Base-by-base conservation (phyloP, 2,888 invertebrate genomes). In the Philereme transversata region DNA sequence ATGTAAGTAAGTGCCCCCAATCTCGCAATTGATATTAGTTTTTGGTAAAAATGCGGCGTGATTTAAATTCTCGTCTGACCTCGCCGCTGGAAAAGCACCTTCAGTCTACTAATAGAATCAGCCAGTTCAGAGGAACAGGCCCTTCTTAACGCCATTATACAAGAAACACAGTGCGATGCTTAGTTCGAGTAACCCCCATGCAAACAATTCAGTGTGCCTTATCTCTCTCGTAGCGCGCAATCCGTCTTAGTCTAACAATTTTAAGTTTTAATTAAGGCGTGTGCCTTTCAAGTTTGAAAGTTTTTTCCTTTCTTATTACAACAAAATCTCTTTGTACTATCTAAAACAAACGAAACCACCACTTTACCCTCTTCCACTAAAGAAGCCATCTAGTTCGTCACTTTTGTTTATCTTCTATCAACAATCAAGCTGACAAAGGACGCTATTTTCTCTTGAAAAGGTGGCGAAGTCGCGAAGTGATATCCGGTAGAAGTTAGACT, bases 221-320 rank as follows among this genome's bases (percentile, higher is more conserved):
- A 65, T 73, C 70, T 67, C 36, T 53, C 58, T 54, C 57, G 56
- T 57, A 55, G 60, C 63, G 49, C 66, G 66, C 63, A 53, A 68
- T 69, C 71, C 66, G 57, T 68, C 65, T 71, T 65, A 63, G 68
- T 55, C 61, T 63, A 41, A 56, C 68, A 74, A 69, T 71, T 75
- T 71, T 70, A 70, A 76, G 69, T 76, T 78, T 79, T 77, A 79
- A 79, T 79, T 78, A 77, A 75, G 74, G 44, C 62, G 68, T 70
- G 69, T 72, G 73, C 70, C 53, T 51, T 11, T 38, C 43, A 50
- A 47, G 22, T 60, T 50, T 22, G 67, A 69, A 76, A 71, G 70
- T 70, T 73, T 71, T 77, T 71, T 36, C 36, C 36, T 3, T 36
- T 68, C 65, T 70, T 44, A 54, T 52, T 47, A 54, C 11, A 54